These are phyloP conservation scores for Meriones psammophilus DNA, from an alignment of 2,797 vertebrate species.

Conservation along the genomic window DNA sequence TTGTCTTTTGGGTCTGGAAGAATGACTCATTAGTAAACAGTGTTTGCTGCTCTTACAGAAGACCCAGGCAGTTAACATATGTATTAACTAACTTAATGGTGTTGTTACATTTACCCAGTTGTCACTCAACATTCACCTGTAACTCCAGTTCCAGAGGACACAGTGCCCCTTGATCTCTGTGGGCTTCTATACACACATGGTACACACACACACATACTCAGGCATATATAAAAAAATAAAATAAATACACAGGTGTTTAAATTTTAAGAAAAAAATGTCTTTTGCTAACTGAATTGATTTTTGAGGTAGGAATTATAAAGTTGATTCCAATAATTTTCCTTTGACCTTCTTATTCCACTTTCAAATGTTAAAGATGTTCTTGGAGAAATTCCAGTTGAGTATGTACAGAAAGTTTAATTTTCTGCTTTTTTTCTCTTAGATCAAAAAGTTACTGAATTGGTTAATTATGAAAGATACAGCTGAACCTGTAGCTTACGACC, in stretches of 20 bases:
- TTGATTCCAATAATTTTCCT: background rate
- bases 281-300: constrained; percentile 29
- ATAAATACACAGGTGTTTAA: background rate
- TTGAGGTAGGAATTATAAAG: constrained; percentile 19
- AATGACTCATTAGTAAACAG: background rate
- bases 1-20: background rate
- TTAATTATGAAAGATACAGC: background rate
- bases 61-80: too few species aligned
- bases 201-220: background rate
- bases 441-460: background rate
- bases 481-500: background rate
- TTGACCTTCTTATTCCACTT: background rate
- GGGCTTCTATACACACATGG: background rate
- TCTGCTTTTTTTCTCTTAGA: background rate
- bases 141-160: background rate
- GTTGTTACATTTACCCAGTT: background rate
- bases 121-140: too few species aligned
- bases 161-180: background rate
- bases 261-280: background rate
- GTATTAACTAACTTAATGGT: too few species aligned
- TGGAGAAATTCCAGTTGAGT: background rate
- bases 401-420: constrained; percentile 41
- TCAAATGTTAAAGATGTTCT: constrained; percentile 19
- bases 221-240: background rate
- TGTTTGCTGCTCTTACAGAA: background rate